These are phyloP conservation scores for Geococcyx californianus DNA, from an alignment of 2,113 vertebrate species.

Conservation along the genomic window DNA sequence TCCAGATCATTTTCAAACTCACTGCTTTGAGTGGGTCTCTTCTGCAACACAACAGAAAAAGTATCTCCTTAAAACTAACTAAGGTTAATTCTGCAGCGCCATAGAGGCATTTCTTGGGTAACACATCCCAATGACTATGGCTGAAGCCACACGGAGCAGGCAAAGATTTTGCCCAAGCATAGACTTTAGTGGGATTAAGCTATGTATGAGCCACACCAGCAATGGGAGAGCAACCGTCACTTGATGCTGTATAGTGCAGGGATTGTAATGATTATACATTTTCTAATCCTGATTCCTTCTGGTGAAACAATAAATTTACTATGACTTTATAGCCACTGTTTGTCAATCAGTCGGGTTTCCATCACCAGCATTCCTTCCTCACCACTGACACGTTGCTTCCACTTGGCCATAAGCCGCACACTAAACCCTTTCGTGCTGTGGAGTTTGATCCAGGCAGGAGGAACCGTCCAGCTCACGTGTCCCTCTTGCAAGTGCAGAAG, in stretches of 20 bases:
- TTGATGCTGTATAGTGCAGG: neutral
- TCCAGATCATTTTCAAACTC: neutral
- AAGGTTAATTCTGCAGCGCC: neutral
- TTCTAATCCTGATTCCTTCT: constrained; percentile 66
- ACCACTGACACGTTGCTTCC: constrained; percentile 61
- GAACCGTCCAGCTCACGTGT: constrained; percentile 52
- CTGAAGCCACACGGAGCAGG: neutral
- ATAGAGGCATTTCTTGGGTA: neutral
- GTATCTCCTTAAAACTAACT: neutral
- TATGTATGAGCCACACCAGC: neutral
- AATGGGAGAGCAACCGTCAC: neutral
- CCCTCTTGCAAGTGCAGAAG: constrained; percentile 36
- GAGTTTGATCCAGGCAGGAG: constrained; percentile 55
- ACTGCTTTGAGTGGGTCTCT: neutral
- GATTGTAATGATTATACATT: constrained; percentile 56
- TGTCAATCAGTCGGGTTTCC: constrained; percentile 60
- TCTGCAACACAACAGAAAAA: neutral
- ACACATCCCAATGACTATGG: neutral
- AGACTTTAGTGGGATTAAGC: neutral
- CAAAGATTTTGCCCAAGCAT: neutral
- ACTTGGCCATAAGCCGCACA: constrained; percentile 65
- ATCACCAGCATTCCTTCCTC: constrained; percentile 59
- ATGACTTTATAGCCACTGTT: constrained; percentile 47
- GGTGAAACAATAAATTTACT: constrained; percentile 67
- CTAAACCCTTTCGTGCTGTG: constrained; percentile 64